Evolutionary conservation across 2,888 invertebrate genomes (phyloP), one percentile per base, ranked within the genome.

Genomic region (Acrocyrtus sp.): DNA sequence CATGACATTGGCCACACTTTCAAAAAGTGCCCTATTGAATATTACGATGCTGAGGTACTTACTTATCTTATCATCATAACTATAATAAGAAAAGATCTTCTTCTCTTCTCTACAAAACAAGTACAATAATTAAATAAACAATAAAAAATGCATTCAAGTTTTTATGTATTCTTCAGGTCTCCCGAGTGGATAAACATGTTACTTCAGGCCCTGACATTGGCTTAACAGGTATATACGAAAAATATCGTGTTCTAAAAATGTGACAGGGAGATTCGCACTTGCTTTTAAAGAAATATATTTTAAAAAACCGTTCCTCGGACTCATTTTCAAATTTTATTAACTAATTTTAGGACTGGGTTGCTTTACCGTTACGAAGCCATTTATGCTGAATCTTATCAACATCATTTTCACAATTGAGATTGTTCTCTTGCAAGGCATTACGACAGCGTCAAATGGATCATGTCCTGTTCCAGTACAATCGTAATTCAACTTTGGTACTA

Each of bases 381-480:
- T 72, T 34, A 54, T 76, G 0, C 50, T 76, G 3, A 63, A 48
- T 19, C 62, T 78, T 34, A 43, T 77, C 39, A 74, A 61, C 29
- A 75, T 77, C 1, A 65, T 79, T 10, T 72, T 79, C 45, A 79
- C 78, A n/a, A 58, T 79, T 19, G 78, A 79, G 58, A 79, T 79
- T 15, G 78, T 79, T 1, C 54, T 79, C 1, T 72, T 79, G 10
- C 78, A 78, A 61, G 74, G 76, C 1, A 54, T 66, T 17, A 3
- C 50, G 15, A 50, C n/a, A n/a, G n/a, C n/a, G n/a, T 17, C 5
- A n/a, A 45, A 12, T 12, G 39, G 39, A 39, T 39, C 12, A 39
- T 39, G 8, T 39, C 39, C 6, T 39, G 12, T 10, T 12, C 39
- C 12, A 39, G 39, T 10, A 39, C 12, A 10, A 12, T 39, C 39